Conservation (phyloP, 2,113 vertebrate genomes). For the Pithys albifrons region DNA sequence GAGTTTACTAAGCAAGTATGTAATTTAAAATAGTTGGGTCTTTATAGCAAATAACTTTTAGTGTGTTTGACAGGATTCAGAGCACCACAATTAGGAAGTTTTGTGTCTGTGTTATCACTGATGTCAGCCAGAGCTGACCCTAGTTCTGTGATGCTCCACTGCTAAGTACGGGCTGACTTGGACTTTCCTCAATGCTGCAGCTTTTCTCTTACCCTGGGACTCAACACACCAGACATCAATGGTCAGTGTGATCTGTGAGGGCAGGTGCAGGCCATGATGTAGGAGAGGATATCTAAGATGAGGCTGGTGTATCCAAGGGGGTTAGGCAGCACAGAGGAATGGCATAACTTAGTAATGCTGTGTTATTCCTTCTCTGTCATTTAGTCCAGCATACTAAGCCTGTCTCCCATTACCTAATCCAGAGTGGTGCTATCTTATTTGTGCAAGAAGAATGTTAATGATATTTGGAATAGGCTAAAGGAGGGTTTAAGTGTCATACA, state of each 20-base stretch:
- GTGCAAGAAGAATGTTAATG: constrained; percentile 6
- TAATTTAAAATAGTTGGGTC: not conserved
- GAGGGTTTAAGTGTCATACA: constrained; percentile 13
- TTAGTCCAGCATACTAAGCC: not conserved
- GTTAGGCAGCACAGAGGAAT: not conserved
- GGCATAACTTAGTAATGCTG: not conserved
- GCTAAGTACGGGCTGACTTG: not conserved
- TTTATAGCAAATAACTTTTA: not conserved
- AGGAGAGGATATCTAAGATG: not conserved
- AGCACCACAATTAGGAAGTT: not conserved
- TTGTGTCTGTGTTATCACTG: not conserved
- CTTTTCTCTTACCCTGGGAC: not conserved
- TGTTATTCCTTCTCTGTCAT: not conserved
- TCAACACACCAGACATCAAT: not conserved
- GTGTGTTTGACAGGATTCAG: not conserved
- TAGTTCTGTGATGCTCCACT: not conserved
- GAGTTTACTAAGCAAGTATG: not conserved
- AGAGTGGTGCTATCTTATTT: not conserved
- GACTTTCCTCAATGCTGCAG: not conserved
- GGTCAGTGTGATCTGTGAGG: not conserved
- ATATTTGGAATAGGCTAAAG: constrained; percentile 9
- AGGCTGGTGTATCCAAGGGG: not conserved
- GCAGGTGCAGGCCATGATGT: not conserved
- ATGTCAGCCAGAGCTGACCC: not conserved
- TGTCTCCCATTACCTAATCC: not conserved